These are phyloP conservation scores for Apotomis turbidana DNA, from an alignment of 2,888 invertebrate species.

Conservation along the genomic window DNA sequence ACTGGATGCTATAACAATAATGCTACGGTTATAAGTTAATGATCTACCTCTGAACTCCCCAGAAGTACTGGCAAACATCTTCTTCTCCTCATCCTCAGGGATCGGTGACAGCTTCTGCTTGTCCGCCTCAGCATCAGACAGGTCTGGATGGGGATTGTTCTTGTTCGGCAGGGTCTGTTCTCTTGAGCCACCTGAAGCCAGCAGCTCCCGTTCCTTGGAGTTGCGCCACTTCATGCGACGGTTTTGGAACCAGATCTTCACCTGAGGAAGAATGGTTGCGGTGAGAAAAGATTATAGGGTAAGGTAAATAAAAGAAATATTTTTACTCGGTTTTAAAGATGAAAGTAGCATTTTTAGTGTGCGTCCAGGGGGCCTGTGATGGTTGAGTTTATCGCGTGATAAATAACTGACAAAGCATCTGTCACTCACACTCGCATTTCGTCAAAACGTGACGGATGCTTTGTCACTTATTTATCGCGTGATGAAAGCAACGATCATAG, in stretches of 20 bases:
- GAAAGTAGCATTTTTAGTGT: too few species aligned
- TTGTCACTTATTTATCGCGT: too few species aligned
- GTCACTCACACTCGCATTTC: too few species aligned
- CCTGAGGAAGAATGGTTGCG: constrained; percentile 66
- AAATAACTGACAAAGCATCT: too few species aligned
- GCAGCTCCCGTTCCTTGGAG: constrained; percentile 96
- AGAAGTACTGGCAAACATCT: constrained; percentile 67
- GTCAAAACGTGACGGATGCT: too few species aligned
- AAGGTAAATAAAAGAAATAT: too few species aligned
- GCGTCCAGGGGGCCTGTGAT: too few species aligned
- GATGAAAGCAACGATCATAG: too few species aligned
- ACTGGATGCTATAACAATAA: too few species aligned
- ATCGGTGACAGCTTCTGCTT: constrained; percentile 87
- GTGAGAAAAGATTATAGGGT: not conserved
- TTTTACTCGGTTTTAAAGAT: too few species aligned
- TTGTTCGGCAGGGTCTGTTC: constrained; percentile 98
- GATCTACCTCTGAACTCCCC: constrained; percentile 43
- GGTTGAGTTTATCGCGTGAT: too few species aligned
- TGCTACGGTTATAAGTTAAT: too few species aligned
- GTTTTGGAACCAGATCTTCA: constrained; percentile 95
- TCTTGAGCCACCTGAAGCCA: constrained; percentile 96
- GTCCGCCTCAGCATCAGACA: constrained; percentile 95
- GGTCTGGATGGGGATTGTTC: constrained; percentile 97
- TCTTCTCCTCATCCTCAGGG: constrained; percentile 70
- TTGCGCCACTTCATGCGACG: constrained; percentile 99